These are phyloP conservation scores for Wiebesia pumilae DNA, from an alignment of 1,140 invertebrate species.

Conservation along the genomic window DNA sequence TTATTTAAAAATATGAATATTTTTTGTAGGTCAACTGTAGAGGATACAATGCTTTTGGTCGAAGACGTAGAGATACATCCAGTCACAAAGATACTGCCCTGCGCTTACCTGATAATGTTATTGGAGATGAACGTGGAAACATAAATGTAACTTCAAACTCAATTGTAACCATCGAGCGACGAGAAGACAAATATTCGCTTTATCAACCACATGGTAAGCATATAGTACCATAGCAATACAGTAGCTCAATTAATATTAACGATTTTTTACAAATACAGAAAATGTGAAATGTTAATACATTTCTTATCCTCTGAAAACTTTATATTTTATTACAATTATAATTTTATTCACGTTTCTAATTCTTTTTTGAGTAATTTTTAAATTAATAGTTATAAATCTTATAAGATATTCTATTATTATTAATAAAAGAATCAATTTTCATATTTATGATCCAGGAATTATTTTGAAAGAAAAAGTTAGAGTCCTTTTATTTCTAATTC, in stretches of 20 bases:
- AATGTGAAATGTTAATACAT: too few relatives aligned
- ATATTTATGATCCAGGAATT: too few relatives aligned
- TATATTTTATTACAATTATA: too few relatives aligned
- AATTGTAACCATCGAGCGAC: conserved; percentile 90
- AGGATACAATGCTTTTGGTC: conserved; percentile 91
- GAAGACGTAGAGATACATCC: conserved; percentile 82
- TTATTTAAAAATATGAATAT: background rate
- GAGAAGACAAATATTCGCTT: conserved; percentile 78
- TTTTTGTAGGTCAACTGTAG: conserved; percentile 88
- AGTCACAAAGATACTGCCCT: conserved; percentile 78
- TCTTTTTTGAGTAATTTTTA: too few relatives aligned
- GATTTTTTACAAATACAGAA: background rate
- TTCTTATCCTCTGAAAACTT: too few relatives aligned
- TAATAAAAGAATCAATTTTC: too few relatives aligned
- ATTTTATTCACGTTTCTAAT: too few relatives aligned
- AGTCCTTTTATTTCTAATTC: too few relatives aligned
- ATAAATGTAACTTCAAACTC: conserved; percentile 94
- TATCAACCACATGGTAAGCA: conserved; percentile 83
- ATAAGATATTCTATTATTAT: too few relatives aligned
- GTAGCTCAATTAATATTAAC: background rate
- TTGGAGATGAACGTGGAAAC: conserved; percentile 86
- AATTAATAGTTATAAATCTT: too few relatives aligned
- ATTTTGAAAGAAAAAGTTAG: too few relatives aligned
- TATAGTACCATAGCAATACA: conserved; percentile 9
- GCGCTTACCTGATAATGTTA: conserved; percentile 70